phyloP scores from a whole-genome alignment of 2,888 invertebrate species.

The Baronia brevicornis region DNA sequence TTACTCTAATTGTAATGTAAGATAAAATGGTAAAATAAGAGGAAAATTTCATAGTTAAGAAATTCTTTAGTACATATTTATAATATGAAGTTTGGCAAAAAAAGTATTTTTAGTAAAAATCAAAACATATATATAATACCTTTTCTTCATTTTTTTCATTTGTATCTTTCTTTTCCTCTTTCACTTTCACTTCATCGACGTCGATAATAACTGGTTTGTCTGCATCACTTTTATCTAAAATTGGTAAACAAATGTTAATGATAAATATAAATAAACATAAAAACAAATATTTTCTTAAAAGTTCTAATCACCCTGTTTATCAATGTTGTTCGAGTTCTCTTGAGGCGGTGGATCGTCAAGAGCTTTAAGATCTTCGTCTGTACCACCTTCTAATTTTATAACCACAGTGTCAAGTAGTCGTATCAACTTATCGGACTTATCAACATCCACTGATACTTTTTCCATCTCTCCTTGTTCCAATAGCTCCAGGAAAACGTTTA shows the following conservation, averaged over 20 bases:
- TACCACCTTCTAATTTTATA: constrained; percentile 95
- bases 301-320: constrained; percentile 41
- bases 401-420: constrained; percentile 96
- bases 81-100: too few species aligned
- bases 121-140: background rate
- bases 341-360: constrained; percentile 80
- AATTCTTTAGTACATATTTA: too few species aligned
- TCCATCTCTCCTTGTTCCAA: constrained; percentile 84
- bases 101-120: too few species aligned
- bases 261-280: background rate
- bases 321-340: constrained; percentile 37
- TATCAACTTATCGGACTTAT: constrained; percentile 87
- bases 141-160: constrained; percentile 29
- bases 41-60: too few species aligned
- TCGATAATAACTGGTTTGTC: constrained; percentile 64
- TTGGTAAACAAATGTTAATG: constrained; percentile 19
- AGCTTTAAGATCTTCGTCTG: constrained; percentile 89
- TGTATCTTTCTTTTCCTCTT: constrained; percentile 53
- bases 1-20: constrained; percentile 2
- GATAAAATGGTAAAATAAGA: constrained; percentile 10
- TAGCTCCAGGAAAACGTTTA: constrained; percentile 91
- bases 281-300: constrained; percentile 5
- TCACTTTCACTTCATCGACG: constrained; percentile 59
- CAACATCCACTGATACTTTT: constrained; percentile 88
- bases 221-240: constrained; percentile 46